Conservation (phyloP, 2,888 invertebrate genomes). For the Campoplex capitator region DNA sequence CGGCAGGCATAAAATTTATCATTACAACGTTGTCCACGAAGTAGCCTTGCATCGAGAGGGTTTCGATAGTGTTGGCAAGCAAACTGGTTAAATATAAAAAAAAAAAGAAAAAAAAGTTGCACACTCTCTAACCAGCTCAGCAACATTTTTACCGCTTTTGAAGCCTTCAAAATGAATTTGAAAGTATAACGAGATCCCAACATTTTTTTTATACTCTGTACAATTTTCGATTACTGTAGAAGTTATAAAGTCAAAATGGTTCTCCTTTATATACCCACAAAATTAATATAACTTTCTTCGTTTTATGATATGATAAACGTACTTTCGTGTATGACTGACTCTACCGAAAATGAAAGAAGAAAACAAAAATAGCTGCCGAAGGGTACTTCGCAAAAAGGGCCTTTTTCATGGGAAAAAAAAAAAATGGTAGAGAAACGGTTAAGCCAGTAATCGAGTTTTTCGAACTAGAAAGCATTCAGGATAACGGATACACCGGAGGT, state of each 20-base stretch:
- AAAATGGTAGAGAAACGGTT: slow-evolving; percentile 28
- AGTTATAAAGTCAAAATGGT: neutral
- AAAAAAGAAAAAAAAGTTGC: neutral
- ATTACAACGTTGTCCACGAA: slow-evolving; percentile 70
- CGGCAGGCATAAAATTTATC: slow-evolving; percentile 76
- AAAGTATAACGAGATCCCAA: neutral
- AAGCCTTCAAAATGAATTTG: neutral
- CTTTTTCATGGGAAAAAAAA: slow-evolving; percentile 15
- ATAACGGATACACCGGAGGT: slow-evolving; percentile 43
- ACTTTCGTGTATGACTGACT: neutral
- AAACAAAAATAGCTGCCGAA: neutral
- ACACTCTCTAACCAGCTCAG: neutral
- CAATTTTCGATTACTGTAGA: neutral
- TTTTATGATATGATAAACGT: neutral
- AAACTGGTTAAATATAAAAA: neutral
- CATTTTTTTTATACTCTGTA: neutral
- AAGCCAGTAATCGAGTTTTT: slow-evolving; percentile 53
- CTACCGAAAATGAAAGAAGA: neutral
- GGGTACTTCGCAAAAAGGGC: slow-evolving; percentile 9
- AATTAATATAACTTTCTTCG: neutral
- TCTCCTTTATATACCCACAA: neutral
- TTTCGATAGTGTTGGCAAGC: neutral
- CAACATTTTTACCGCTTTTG: neutral
- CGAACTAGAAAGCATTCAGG: slow-evolving; percentile 39
- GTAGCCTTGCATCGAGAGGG: slow-evolving; percentile 21